Evolutionary conservation across 2,797 vertebrate species (phyloP), one percentile per base, ranked within the genome.

Genomic region (Chromobotia macracanthus): DNA sequence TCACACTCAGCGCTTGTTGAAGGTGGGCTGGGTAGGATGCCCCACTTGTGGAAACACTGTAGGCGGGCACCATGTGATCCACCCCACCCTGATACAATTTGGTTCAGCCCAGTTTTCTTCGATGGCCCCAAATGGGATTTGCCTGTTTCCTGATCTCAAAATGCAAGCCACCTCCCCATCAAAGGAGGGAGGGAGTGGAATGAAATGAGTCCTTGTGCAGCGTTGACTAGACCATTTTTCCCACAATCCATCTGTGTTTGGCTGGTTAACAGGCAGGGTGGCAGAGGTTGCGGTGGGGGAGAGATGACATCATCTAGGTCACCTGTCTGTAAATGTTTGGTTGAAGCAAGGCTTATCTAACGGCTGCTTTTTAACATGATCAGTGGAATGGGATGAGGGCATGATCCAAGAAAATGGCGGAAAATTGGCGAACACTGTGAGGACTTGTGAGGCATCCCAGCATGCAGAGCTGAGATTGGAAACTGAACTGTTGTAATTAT

Each of bases 401-500:
- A 88, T 60, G 85, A 87, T 87, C 89, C 84, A 83, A 88, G 90
- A 88, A 91, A 91, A 92, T 92, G 91, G 91, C 88, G 91, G 94
- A 95, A 94, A 94, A 92, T 92, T 94, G 92, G 91, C 90, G 82
- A 88, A 88, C 87, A 82, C 84, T 87, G 88, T 77, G 88, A 92
- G 90, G 91, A 92, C 92, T 93, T 90, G 92, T 87, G 84, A 94
- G 90, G 88, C 91, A 91, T 93, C 91, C 90, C 91, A 91, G 89
- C 88, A 91, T 91, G 87, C 82, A 73, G 91, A 89, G 91, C 90
- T 90, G 91, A 93, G 92, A 93, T 93, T 93, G 93, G 93, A 95
- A 94, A 94, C 90, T 92, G 92, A 95, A 93, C 93, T 94, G 92
- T 94, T 94, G 93, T 95, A 94, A 95, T 95, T 94, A 92, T 90